Evolutionary conservation across 2,888 invertebrate species (phyloP), one percentile per base, ranked within the genome.

Genomic region (Athalia cordata): DNA sequence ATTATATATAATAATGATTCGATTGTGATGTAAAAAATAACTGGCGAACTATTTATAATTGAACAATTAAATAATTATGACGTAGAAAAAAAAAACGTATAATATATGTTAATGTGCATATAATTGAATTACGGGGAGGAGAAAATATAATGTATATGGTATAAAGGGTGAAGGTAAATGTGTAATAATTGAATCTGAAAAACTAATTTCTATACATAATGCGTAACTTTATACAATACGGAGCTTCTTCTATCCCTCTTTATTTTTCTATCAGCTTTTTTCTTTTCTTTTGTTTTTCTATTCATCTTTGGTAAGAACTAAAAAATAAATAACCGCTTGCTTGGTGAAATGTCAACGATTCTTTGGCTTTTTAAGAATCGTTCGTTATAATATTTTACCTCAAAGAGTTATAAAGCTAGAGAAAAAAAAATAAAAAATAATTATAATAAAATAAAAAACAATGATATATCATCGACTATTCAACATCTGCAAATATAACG

Each of bases 261-360:
- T 79, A 81, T 78, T 78, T 70, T 76, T 80, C 78, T 68, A 62
- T 67, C n/a, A n/a, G n/a, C 45, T 72, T 29, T 77, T 75, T 81
- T 57, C 77, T 50, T 47, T 59, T 49, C 43, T 11, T 77, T 45
- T 49, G 72, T 76, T 82, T 84, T 85, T 81, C 78, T 67, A 29
- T 77, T 78, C 80, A 87, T 90, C 90, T 90, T 90, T 90, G 90
- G 90, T 90, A 89, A 85, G 86, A 87, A 87, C 88, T 89, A 89
- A 87, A 86, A 89, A 88, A 89, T 89, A 89, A 89, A 89, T 88
- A 89, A 87, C 82, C 85, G 29, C 29, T 87, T 85, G 83, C 85
- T 86, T 86, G 86, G 79, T 81, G 77, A 15, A 61, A 55, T 55
- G 9, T 55, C 9, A 4, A 7, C 5, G n/a, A 55, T 11, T 4